Conservation (phyloP, 2,888 invertebrate genomes). For the Stegana nigrithorax region DNA sequence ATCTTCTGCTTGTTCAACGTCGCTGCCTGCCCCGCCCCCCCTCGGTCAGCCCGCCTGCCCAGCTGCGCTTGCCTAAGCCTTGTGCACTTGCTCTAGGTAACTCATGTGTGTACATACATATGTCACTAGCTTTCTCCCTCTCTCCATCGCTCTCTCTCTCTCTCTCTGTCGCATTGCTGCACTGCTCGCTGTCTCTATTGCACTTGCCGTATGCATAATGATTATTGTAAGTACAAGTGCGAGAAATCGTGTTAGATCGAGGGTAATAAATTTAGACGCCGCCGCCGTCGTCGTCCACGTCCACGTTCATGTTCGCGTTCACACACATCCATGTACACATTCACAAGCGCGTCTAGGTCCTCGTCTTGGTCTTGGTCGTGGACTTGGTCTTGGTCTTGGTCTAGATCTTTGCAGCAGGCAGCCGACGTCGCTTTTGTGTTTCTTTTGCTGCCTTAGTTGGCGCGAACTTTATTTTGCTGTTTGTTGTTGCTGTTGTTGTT, state of each 20-base stretch:
- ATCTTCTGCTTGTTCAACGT: too few relatives aligned
- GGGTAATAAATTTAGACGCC: conserved; percentile 66
- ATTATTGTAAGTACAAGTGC: conserved; percentile 66
- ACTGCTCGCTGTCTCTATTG: conserved; percentile 21
- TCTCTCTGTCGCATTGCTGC: background rate
- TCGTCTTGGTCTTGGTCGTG: background rate
- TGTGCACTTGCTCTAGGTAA: background rate
- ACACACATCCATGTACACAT: background rate
- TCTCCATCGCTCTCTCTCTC: background rate
- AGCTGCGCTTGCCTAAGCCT: too few relatives aligned
- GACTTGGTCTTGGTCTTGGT: background rate
- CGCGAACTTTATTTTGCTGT: background rate
- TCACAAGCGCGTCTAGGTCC: background rate
- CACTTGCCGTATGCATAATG: conserved; percentile 51
- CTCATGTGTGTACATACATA: background rate
- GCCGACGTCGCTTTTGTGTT: background rate
- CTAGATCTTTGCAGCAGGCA: background rate
- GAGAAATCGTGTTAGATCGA: conserved; percentile 67
- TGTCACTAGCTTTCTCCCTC: background rate
- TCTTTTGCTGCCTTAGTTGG: background rate
- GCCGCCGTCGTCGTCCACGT: conserved; percentile 31
- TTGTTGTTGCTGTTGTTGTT: conserved; percentile 11
- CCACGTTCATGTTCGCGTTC: background rate
- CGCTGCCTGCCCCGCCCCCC: too few relatives aligned
- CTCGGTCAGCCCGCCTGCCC: too few relatives aligned